Percentiles rank a stretch among this genome's conserved stretches.
These are phyloP conservation scores for Sylvietta virens DNA, from an alignment of 2,113 vertebrate genomes.

Conservation along the genomic window DNA sequence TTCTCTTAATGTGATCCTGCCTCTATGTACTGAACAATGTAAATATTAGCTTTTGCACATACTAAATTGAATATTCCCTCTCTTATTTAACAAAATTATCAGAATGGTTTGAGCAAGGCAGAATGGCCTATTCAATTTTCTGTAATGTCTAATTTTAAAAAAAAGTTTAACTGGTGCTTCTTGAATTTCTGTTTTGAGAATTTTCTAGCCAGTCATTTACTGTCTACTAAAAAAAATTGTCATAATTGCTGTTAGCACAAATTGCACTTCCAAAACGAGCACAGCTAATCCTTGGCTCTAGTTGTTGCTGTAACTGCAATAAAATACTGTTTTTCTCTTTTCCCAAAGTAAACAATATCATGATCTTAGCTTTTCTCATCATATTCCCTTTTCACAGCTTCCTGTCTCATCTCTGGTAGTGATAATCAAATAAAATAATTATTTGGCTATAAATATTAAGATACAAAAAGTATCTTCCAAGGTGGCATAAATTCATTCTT, in stretches of 20 bases:
- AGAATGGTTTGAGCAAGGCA: background rate
- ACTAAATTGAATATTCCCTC: background rate
- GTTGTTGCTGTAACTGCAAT: background rate
- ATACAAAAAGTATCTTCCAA: background rate
- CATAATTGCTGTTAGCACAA: background rate
- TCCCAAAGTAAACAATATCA: background rate
- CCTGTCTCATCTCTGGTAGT: background rate
- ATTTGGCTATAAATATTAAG: background rate
- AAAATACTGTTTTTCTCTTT: background rate
- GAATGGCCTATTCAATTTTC: background rate
- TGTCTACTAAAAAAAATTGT: background rate
- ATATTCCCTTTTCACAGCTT: background rate
- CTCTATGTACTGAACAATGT: background rate
- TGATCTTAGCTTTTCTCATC: background rate
- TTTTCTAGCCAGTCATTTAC: background rate
- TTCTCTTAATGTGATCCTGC: background rate
- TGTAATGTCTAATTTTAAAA: background rate
- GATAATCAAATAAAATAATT: background rate
- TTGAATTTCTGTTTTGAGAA: background rate
- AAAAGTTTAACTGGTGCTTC: background rate
- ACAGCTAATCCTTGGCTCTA: background rate
- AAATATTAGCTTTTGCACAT: constrained; percentile 38
- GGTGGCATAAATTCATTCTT: background rate
- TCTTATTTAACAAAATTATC: constrained; percentile 18
- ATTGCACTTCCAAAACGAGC: background rate